phyloP scores from a whole-genome alignment of 1,140 invertebrate genomes.

The Spodoptera litura region DNA sequence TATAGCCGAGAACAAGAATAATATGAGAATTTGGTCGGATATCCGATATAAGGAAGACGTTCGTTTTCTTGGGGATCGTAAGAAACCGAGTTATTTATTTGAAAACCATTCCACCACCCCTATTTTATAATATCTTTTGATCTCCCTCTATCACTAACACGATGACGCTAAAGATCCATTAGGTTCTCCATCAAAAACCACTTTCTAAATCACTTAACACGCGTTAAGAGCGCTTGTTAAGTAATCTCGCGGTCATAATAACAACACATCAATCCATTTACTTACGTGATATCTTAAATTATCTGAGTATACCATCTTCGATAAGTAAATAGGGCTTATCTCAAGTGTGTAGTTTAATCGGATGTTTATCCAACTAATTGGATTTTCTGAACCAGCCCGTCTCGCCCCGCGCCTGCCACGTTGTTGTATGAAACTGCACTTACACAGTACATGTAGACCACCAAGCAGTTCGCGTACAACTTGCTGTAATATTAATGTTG shows the following conservation, averaged over 20 bases:
- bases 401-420: conserved; percentile 39
- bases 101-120: conserved; percentile 15
- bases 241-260: conserved; percentile 50
- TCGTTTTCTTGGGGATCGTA: conserved; percentile 41
- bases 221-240: conserved; percentile 23
- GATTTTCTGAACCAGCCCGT: conserved; percentile 65
- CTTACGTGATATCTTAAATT: conserved; percentile 51
- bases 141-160: neutral
- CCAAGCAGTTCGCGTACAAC: conserved; percentile 53
- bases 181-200: neutral
- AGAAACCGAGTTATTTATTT: conserved; percentile 35
- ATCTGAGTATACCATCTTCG: conserved; percentile 55
- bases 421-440: conserved; percentile 59
- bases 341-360: conserved; percentile 67
- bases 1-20: conserved; percentile 71
- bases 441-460: conserved; percentile 52
- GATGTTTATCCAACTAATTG: conserved; percentile 75
- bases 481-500: conserved; percentile 64
- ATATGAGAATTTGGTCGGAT: conserved; percentile 70
- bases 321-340: conserved; percentile 66
- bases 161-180: neutral
- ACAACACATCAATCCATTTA: conserved; percentile 53
- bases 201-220: neutral
- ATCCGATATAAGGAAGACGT: conserved; percentile 62
- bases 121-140: neutral